Percentiles rank a stretch among this genome's conserved stretches.
These are phyloP conservation scores for Drepanosiphum platanoidis DNA, from an alignment of 2,888 invertebrate genomes.

Conservation along the genomic window DNA sequence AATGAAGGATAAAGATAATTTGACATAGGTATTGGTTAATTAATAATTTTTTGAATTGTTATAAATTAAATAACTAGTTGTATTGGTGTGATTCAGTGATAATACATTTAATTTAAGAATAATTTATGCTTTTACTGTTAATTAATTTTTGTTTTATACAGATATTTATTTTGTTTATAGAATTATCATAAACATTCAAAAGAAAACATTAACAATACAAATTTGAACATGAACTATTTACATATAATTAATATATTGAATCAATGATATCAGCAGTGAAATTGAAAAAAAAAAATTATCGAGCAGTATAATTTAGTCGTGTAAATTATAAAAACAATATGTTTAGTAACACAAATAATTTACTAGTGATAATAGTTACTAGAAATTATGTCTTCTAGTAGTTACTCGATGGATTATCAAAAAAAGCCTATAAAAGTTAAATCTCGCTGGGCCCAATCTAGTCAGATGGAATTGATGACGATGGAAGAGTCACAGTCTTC, in stretches of 20 bases:
- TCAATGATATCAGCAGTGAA: not conserved
- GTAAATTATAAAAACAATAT: not conserved
- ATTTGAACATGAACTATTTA: not conserved
- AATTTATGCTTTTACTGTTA: not conserved
- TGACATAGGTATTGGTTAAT: no score
- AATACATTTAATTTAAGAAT: not conserved
- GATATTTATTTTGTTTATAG: not conserved
- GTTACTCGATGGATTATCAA: slow-evolving; percentile 41
- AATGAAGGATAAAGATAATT: no score
- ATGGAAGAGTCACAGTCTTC: slow-evolving; percentile 55
- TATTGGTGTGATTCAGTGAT: not conserved
- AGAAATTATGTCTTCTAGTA: slow-evolving; percentile 41
- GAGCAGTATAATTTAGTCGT: slow-evolving; percentile 2
- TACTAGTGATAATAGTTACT: not conserved
- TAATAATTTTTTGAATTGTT: not conserved
- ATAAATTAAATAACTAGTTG: not conserved
- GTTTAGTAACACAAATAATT: not conserved
- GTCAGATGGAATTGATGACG: slow-evolving; percentile 78
- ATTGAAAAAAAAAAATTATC: not conserved
- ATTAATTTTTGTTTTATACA: not conserved
- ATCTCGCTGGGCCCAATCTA: slow-evolving; percentile 80
- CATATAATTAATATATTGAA: not conserved
- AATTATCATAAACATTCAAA: not conserved
- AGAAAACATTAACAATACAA: not conserved
- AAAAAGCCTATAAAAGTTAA: slow-evolving; percentile 84